Conservation (phyloP, 2,797 vertebrate genomes). For the Xerus rutilus region DNA sequence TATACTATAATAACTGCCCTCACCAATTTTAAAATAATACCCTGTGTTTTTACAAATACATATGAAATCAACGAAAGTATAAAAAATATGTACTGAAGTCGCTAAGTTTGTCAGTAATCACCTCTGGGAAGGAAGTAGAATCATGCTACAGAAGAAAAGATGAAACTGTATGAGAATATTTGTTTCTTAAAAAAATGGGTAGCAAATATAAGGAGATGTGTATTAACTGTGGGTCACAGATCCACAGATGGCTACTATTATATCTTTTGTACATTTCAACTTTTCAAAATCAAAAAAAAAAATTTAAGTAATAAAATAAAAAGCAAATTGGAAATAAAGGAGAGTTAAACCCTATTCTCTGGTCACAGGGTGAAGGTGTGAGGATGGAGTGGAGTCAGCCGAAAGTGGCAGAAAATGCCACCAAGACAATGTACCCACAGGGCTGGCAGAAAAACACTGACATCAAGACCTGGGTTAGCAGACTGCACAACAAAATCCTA, state of each 20-base stretch:
- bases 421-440: accelerated
- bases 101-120: background rate
- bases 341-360: background rate
- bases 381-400: background rate
- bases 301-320: background rate
- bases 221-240: background rate
- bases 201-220: background rate
- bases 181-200: background rate
- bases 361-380: background rate
- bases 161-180: background rate
- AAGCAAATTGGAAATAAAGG: background rate
- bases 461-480: background rate
- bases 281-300: background rate
- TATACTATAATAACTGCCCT: background rate
- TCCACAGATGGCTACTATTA: background rate
- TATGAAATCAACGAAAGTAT: constrained; percentile 3
- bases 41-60: background rate
- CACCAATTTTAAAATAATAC: background rate
- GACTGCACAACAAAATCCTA: background rate
- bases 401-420: background rate
- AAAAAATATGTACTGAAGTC: background rate
- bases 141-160: background rate
- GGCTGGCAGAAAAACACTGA: background rate
- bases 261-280: background rate
- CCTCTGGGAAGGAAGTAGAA: background rate